Base-by-base conservation (phyloP, 2,797 vertebrate species). In the Gymnoscopelus microlampas region DNA sequence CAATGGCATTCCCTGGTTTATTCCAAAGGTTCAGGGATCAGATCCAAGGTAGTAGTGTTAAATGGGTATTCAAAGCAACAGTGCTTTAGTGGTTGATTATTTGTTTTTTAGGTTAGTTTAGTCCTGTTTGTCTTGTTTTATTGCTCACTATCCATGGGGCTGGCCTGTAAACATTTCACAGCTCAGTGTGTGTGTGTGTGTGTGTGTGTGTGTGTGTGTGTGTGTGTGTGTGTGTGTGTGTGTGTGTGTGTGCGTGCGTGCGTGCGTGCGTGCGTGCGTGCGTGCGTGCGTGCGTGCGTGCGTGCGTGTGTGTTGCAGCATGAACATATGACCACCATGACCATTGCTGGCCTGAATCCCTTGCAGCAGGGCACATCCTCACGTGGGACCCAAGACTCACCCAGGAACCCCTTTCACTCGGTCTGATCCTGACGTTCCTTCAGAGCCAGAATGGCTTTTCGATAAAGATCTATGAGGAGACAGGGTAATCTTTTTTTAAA, bases 381-480 rank as follows among this genome's bases (percentile, higher is more conserved):
- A 73, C 70, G 68, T 53, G n/a, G 63, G 48, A 15, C 32, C 15
- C 56, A 70, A 59, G 54, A 47, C 14, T 61, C 54, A 63, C 60
- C 59, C 60, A 49, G 70, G 65, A 35, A 63, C 72, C 60, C 47
- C 63, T 58, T 55, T 88, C 80, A 81, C 71, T 89, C 82, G 61
- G 80, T 79, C 78, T 90, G 89, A 71, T 91, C 88, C 83, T 95
- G 94, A 66, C 92, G 91, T 74, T 93, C 91, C 92, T 93, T 96
- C 79, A 96, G 88, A 78, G 95, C 93, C 87, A 92, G 84, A 78
- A 96, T 94, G 50, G 95, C 95, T 91, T 94, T 94, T 83, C 93
- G 84, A 90, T 96, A 96, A 73, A 96, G 94, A 90, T 95, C 95
- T 96, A 76, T 65, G 53, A 79, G 71, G 73, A 90, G 78, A 91